These are phyloP conservation scores for Sebastes glaucus DNA, from an alignment of 2,797 vertebrate genomes.

Conservation along the genomic window DNA sequence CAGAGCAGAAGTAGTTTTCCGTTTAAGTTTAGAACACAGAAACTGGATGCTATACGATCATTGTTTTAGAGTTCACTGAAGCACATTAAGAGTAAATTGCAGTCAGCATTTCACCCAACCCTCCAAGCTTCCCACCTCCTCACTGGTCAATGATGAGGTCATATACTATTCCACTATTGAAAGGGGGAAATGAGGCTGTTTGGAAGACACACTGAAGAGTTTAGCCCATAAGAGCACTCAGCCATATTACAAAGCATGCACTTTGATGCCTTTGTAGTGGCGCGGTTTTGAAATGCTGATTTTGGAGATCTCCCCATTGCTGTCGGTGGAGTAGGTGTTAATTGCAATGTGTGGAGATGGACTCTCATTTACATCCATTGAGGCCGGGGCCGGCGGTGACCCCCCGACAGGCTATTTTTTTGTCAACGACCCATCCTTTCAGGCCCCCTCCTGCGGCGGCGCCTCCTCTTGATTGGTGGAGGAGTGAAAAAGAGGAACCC, in stretches of 20 bases:
- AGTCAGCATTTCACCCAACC: conserved; percentile 35
- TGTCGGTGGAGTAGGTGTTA: conserved; percentile 81
- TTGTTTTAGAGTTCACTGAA: conserved; percentile 19
- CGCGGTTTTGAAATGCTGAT: conserved; percentile 80
- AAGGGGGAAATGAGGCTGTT: conserved; percentile 47
- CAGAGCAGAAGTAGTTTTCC: neutral
- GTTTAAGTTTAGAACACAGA: neutral
- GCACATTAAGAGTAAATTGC: conserved; percentile 22
- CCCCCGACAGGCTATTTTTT: conserved; percentile 65
- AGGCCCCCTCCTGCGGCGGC: conserved; percentile 60
- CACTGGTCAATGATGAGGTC: conserved; percentile 56
- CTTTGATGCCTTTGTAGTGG: conserved; percentile 81
- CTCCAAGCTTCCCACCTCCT: conserved; percentile 30
- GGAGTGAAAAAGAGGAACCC: conserved; percentile 54
- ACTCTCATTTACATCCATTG: conserved; percentile 69
- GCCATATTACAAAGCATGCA: conserved; percentile 51
- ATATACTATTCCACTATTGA: conserved; percentile 25
- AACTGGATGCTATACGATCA: conserved; percentile 4
- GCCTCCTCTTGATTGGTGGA: conserved; percentile 64
- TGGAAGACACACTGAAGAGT: conserved; percentile 56
- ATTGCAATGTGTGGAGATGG: conserved; percentile 75
- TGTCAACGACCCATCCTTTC: conserved; percentile 73
- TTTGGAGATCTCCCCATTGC: conserved; percentile 62
- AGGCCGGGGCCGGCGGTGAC: conserved; percentile 56
- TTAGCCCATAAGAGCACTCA: conserved; percentile 54